Conservation (phyloP, 1,140 invertebrate species). For the Heterodera schachtii region DNA sequence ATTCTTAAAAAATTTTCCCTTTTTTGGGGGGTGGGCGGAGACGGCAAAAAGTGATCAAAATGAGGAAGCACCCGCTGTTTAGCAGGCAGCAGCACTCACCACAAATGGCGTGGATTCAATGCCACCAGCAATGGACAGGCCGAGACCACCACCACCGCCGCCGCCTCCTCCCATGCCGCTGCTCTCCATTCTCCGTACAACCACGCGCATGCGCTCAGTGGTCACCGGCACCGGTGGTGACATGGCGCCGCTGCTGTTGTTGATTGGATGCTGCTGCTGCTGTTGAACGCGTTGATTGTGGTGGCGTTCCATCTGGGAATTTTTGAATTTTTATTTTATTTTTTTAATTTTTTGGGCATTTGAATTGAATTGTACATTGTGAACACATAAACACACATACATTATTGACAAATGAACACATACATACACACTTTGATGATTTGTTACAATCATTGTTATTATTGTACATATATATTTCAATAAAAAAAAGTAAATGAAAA, state of each 20-base stretch:
- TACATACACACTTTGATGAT: too few relatives aligned
- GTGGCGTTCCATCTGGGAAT: not conserved
- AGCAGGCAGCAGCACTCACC: conserved; percentile 33
- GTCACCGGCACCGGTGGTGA: not conserved
- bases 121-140: conserved; percentile 65
- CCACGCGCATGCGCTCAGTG: not conserved
- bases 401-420: too few relatives aligned
- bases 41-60: not conserved
- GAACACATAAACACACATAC: not conserved
- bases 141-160: conserved; percentile 52
- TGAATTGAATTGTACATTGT: not conserved
- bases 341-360: not conserved
- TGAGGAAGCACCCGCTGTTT: too few relatives aligned
- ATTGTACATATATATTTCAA: too few relatives aligned
- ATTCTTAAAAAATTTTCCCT: too few relatives aligned
- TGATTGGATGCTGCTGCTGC: not conserved
- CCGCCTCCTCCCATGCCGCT: conserved; percentile 45
- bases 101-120: conserved; percentile 57
- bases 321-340: too few relatives aligned
- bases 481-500: too few relatives aligned
- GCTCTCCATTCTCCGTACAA: conserved; percentile 18
- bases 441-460: too few relatives aligned
- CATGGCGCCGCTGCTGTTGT: conserved; percentile 5
- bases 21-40: too few relatives aligned
- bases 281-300: not conserved